These are phyloP conservation scores for Pelusios castaneus DNA, from an alignment of 2,113 vertebrate genomes.

Conservation along the genomic window DNA sequence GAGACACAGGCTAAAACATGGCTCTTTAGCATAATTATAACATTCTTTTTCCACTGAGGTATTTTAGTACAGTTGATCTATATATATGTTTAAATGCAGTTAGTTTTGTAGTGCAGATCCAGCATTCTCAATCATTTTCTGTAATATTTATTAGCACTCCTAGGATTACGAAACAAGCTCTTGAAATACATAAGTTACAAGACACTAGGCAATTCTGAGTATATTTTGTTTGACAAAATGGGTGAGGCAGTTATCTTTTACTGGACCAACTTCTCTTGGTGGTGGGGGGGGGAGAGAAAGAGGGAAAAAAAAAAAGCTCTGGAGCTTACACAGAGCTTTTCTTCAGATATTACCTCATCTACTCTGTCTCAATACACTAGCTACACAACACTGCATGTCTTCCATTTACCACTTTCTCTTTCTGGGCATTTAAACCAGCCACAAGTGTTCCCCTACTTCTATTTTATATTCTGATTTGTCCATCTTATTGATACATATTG, in stretches of 20 bases:
- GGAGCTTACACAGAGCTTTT: neutral
- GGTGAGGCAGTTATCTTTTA: neutral
- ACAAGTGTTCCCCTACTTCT: accelerated
- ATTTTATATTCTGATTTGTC: neutral
- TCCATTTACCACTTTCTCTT: neutral
- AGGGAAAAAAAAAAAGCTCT: too few species aligned
- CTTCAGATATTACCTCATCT: neutral
- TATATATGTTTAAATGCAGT: accelerated
- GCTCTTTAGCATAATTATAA: neutral
- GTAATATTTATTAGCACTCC: neutral
- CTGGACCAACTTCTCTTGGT: neutral
- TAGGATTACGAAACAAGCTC: accelerated
- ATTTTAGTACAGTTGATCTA: neutral
- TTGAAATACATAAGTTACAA: neutral
- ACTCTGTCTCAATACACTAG: neutral
- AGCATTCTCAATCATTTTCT: neutral
- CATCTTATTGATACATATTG: neutral
- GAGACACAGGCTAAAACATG: neutral
- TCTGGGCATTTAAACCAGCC: neutral
- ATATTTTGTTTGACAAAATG: neutral
- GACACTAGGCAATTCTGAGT: neutral
- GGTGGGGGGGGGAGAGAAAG: too few species aligned
- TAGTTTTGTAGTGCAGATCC: accelerated
- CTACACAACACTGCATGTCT: accelerated
- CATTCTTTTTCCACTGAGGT: neutral